These are phyloP conservation scores for Ectemnius cavifrons DNA, from an alignment of 2,888 invertebrate genomes.

Conservation along the genomic window DNA sequence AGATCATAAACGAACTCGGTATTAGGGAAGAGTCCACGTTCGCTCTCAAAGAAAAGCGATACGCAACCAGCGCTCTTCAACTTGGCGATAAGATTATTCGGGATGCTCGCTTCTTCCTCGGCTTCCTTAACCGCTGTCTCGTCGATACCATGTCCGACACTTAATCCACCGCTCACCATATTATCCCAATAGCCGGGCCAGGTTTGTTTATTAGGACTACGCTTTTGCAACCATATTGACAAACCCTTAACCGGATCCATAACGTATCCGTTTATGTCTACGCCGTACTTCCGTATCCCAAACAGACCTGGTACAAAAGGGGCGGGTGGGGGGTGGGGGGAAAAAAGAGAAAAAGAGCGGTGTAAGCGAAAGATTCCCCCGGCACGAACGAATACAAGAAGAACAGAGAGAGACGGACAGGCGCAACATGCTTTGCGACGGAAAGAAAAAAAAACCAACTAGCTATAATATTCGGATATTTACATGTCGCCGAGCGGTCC, in stretches of 20 bases:
- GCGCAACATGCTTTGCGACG: no score
- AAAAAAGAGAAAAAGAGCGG: no score
- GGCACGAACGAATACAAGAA: no score
- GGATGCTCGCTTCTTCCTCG: constrained; percentile 95
- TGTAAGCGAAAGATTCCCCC: no score
- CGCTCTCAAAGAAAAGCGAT: constrained; percentile 95
- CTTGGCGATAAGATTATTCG: constrained; percentile 87
- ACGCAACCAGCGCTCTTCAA: constrained; percentile 89
- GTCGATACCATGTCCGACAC: constrained; percentile 91
- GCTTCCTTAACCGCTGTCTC: constrained; percentile 97
- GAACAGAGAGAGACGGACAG: no score
- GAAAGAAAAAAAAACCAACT: background rate
- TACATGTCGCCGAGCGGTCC: constrained; percentile 95
- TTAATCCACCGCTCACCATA: constrained; percentile 95
- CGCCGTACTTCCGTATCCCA: constrained; percentile 95
- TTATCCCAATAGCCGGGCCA: constrained; percentile 98
- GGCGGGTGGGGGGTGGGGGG: no score
- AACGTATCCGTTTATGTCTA: constrained; percentile 96
- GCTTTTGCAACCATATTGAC: constrained; percentile 95
- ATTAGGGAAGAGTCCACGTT: constrained; percentile 95
- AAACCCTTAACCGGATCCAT: constrained; percentile 90
- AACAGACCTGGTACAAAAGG: constrained; percentile 82
- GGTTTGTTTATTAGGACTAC: constrained; percentile 94
- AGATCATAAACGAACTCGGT: constrained; percentile 96
- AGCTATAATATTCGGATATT: constrained; percentile 55